Evolutionary conservation across 2,113 vertebrate species (phyloP).

Genomic region (Puffinus mauretanicus): DNA sequence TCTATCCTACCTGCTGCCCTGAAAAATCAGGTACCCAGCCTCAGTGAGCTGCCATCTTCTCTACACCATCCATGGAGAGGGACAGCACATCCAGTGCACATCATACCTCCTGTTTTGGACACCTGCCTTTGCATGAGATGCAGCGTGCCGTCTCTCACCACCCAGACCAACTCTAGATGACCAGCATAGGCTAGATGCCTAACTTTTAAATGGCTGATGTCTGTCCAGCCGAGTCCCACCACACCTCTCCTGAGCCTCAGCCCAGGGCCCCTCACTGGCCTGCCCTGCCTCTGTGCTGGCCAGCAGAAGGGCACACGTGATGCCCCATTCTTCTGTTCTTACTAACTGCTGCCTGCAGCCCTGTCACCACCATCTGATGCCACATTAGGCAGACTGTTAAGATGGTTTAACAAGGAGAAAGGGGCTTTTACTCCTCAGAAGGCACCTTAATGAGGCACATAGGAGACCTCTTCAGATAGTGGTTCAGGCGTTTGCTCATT

Average conservation of each 20-base stretch:
- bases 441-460: neutral
- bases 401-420: neutral
- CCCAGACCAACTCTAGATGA: neutral
- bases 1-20: neutral
- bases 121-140: rapidly evolving
- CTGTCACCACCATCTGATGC: neutral
- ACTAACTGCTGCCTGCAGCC: neutral
- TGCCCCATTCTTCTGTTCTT: neutral
- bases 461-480: neutral
- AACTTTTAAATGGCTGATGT: neutral
- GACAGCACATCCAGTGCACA: neutral
- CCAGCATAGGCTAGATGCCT: neutral
- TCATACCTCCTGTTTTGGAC: neutral
- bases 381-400: neutral
- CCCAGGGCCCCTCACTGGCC: neutral
- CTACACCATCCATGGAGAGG: neutral
- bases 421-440: neutral
- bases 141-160: rapidly evolving
- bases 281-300: neutral
- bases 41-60: neutral
- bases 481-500: neutral
- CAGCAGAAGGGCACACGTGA: neutral
- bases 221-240: neutral
- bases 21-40: neutral
- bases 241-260: neutral